A percentile compares a stretch with the other conserved stretches of the same genome.
Conservation (phyloP, 2,888 invertebrate species). For the Melipona beecheii region DNA sequence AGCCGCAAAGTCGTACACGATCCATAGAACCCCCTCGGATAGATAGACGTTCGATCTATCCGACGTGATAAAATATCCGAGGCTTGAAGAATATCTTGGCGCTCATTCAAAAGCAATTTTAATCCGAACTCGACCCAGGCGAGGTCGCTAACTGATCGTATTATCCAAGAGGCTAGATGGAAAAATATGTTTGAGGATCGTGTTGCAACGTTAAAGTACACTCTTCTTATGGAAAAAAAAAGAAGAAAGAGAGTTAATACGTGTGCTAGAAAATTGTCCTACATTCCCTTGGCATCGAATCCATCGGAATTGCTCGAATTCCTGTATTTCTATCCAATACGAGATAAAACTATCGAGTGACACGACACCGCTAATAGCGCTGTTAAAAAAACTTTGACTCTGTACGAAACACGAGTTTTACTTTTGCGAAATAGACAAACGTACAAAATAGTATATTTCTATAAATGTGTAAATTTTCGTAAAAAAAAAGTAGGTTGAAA, state of each 20-base stretch:
- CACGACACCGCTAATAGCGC: background rate
- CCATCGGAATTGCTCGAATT: background rate
- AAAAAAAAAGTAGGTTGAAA: too few relatives aligned
- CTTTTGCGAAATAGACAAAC: background rate
- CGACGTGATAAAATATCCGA: slow-evolving; percentile 34
- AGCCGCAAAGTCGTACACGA: background rate
- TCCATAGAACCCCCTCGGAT: background rate
- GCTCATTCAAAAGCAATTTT: slow-evolving; percentile 49
- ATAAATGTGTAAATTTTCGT: background rate
- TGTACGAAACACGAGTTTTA: background rate
- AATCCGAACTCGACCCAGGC: slow-evolving; percentile 39
- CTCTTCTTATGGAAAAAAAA: background rate
- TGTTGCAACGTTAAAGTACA: slow-evolving; percentile 17
- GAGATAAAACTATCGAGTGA: background rate
- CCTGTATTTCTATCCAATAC: background rate
- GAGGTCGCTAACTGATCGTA: slow-evolving; percentile 42
- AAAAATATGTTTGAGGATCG: slow-evolving; percentile 38
- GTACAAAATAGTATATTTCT: background rate
- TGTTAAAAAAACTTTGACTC: background rate
- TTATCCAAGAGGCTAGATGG: slow-evolving; percentile 23
- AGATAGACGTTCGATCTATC: slow-evolving; percentile 35
- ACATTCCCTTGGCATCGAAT: slow-evolving; percentile 11
- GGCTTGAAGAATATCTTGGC: slow-evolving; percentile 31
- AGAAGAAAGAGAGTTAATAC: background rate
- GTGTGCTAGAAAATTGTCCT: slow-evolving; percentile 7